Evolutionary conservation across 2,797 vertebrate genomes (phyloP), one percentile per base, ranked within the genome.

Genomic region (Lateolabrax maculatus): DNA sequence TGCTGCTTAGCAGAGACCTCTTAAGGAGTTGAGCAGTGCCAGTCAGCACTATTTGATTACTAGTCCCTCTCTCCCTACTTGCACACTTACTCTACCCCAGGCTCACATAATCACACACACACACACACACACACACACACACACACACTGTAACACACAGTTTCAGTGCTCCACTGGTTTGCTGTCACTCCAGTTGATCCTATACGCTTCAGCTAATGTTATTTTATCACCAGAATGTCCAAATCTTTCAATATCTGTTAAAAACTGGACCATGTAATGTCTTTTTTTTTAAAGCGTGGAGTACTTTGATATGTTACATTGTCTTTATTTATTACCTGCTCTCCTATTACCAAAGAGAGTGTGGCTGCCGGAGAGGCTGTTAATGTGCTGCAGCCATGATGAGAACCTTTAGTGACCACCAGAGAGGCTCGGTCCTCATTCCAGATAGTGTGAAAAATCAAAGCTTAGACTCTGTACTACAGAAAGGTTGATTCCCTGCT

Each of bases 11-110:
- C 86, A 70, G 60, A 87, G 48, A 80, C 43, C 66, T 72, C 56
- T 77, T 49, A 63, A 74, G 65, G 55, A 81, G 70, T 72, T 76
- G 41, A 82, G 48, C 56, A 29, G 34, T 77, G 63, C 37, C 43
- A 75, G 67, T 84, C 79, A 80, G 76, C 79, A 72, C 75, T 72
- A 74, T 79, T 80, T 69, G 63, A 81, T 83, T 77, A 41, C 71
- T 57, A 27, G 43, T 77, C 46, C 31, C n/a, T 69, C 18, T 55
- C 2, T 53, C 56, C 34, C 34, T 63, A 3, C 67, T n/a, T 21
- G 19, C 52, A 55, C 56, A 66, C 70, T n/a, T 18, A 46, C 63
- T 52, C 23, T 62, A 29, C 36, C 3, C 12, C 31, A 29, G 37
- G 21, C 39, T 19, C 39, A 57, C 23, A 48, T 34, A 63, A 18